These are phyloP conservation scores for Rhizomys pruinosus DNA, from an alignment of 2,113 vertebrate genomes.

Conservation along the genomic window DNA sequence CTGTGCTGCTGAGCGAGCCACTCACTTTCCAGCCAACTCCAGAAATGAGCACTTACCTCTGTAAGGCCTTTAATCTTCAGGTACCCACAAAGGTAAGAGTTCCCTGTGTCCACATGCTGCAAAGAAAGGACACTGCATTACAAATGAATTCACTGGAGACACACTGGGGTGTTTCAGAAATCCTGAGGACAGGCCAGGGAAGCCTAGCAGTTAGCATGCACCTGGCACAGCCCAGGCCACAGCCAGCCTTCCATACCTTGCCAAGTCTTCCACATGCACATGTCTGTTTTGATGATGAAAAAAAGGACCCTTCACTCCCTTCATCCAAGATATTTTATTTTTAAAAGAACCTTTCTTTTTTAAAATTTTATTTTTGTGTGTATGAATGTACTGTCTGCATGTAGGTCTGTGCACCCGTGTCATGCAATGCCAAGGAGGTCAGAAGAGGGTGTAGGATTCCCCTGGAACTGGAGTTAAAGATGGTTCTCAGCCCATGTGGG, in stretches of 20 bases:
- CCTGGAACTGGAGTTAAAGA: too few species aligned
- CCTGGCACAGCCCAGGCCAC: neutral
- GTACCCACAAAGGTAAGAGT: constrained; percentile 98
- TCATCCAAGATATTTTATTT: too few species aligned
- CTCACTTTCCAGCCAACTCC: neutral
- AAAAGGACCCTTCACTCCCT: neutral
- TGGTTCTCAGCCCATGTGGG: too few species aligned
- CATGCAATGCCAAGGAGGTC: too few species aligned
- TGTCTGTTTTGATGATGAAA: neutral
- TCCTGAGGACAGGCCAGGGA: neutral
- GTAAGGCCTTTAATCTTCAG: constrained; percentile 99
- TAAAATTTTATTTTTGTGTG: too few species aligned
- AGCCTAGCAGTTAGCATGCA: neutral
- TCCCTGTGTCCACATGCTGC: constrained; percentile 97
- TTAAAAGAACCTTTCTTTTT: too few species aligned
- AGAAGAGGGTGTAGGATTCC: too few species aligned
- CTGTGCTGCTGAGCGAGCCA: neutral
- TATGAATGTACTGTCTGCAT: too few species aligned
- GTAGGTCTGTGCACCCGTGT: too few species aligned
- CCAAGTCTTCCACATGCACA: neutral
- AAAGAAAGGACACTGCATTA: constrained; percentile 76
- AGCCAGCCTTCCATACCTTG: too few species aligned
- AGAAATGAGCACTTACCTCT: constrained; percentile 89
- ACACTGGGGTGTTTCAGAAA: neutral
- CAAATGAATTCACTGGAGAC: neutral